Conservation (phyloP, 2,797 vertebrate genomes). For the Phoebastria nigripes region DNA sequence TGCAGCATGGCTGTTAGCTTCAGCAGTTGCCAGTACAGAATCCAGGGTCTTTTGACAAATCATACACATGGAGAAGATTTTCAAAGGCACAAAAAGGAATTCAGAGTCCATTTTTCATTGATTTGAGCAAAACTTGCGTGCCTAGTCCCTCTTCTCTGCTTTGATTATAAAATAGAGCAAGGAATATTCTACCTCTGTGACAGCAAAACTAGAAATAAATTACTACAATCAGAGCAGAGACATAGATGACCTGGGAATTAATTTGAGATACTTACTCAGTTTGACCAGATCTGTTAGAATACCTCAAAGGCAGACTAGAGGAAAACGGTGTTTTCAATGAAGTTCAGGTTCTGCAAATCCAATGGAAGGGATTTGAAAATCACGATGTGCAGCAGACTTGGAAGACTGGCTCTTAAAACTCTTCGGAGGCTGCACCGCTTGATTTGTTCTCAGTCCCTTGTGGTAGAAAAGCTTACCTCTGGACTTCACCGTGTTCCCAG, state of each 20-base stretch:
- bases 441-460: not conserved
- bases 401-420: not conserved
- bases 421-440: not conserved
- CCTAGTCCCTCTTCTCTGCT: not conserved
- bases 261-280: not conserved
- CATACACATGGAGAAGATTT: not conserved
- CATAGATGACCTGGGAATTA: not conserved
- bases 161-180: not conserved
- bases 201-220: not conserved
- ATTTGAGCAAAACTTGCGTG: not conserved
- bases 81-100: not conserved
- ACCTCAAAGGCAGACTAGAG: not conserved
- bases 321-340: not conserved
- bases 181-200: not conserved
- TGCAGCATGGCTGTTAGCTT: not conserved
- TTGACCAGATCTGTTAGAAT: not conserved
- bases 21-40: not conserved
- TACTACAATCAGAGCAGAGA: not conserved
- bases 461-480: not conserved
- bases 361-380: not conserved
- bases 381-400: not conserved
- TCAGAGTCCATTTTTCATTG: not conserved
- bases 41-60: not conserved
- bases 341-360: not conserved
- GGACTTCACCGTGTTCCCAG: not conserved